Base-by-base conservation (phyloP, 2,888 invertebrate genomes). In the Xylocampa areola region DNA sequence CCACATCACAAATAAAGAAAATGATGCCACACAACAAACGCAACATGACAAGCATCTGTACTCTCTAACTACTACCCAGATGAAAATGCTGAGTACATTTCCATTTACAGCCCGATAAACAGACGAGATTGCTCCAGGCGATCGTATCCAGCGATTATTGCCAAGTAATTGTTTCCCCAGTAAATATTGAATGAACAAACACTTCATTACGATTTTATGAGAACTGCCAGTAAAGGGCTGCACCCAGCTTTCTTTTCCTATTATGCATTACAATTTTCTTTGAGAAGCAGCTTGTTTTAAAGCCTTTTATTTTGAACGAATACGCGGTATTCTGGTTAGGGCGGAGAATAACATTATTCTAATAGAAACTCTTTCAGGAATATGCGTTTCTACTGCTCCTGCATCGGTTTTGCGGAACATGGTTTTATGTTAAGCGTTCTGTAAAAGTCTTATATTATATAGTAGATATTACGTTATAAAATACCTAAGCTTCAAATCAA, bases 151-250 rank as follows among this genome's bases (percentile, higher is more conserved):
- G 30, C 32, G 59, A 50, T 50, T 71, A 66, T 72, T 43, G 51
- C 50, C 68, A 44, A 67, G 51, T 66, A 66, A 66, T 66, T 66
- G 66, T 66, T 66, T 67, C 51, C 50, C 19, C 39, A 43, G 61
- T 67, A 50, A 66, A 66, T 66, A 66, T 72, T 66, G 68, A 51
- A 36, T 44, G 72, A 32, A 44, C 68, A 44, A 72, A 72, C 53
- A 16, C 21, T 68, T 67, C 68, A 51, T 59, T 67, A 67, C 41
- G 40, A 39, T 47, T 52, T 72, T 58, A 36, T 39, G 30, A 35
- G 65, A 37, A 54, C 45, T 44, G 35, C 19, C 39, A 30, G 35
- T 10, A 40, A 32, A 40, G 35, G 43, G 39, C 27, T 25, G 27
- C 16, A 39, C n/a, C 13, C 1, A 13, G 6, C 16, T 37, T 41